Evolutionary conservation across 2,113 vertebrate genomes (phyloP).

Genomic region (Grantiella picta): DNA sequence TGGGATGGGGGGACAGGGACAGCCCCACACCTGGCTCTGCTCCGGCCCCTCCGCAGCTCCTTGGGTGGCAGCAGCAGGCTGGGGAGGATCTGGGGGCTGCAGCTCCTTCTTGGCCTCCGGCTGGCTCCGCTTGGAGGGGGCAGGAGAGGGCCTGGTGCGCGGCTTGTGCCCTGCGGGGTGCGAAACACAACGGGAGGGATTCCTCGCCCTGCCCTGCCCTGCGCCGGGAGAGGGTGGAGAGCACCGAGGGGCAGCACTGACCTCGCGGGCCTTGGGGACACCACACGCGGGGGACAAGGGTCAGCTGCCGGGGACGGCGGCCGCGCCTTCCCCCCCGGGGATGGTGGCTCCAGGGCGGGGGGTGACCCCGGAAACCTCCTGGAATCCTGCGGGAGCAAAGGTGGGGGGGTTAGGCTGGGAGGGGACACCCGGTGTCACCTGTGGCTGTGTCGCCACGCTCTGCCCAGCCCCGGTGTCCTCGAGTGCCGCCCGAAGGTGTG

Average conservation of each 20-base stretch:
- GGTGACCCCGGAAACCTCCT: accelerated
- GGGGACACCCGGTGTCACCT: accelerated
- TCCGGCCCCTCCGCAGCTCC: accelerated
- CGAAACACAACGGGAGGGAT: accelerated
- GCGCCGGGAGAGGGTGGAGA: accelerated
- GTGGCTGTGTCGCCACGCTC: not conserved
- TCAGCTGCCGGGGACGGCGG: not conserved
- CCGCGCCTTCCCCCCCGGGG: accelerated
- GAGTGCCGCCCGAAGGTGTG: accelerated
- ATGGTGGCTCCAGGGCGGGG: accelerated
- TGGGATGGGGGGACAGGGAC: too few relatives aligned
- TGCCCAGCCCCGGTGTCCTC: accelerated
- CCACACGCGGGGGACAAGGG: accelerated
- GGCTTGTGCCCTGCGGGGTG: accelerated
- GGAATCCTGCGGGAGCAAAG: not conserved
- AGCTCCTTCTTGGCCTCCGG: accelerated
- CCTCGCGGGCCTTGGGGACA: not conserved
- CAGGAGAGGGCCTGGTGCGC: accelerated
- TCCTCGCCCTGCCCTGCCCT: not conserved
- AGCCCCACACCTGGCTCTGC: not conserved
- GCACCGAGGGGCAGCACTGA: not conserved
- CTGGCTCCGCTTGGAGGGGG: accelerated
- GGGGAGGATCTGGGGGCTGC: not conserved
- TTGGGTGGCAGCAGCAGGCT: accelerated
- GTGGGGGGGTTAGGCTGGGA: accelerated